These are phyloP conservation scores for Semnornis frantzii DNA, from an alignment of 2,113 vertebrate species.

Conservation along the genomic window DNA sequence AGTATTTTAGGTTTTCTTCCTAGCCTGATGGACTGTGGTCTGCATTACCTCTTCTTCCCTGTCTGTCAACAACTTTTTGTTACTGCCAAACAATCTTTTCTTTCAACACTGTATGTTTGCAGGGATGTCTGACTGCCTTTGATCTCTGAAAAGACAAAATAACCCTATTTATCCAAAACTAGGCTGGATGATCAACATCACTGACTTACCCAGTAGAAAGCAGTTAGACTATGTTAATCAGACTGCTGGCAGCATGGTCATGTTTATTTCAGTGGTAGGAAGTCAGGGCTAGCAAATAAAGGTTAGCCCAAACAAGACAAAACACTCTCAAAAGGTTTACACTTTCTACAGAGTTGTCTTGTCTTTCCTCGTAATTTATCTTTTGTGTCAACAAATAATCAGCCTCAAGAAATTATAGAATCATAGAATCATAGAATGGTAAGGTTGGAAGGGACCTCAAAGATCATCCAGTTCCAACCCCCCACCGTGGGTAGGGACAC, in stretches of 20 bases:
- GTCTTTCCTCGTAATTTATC: neutral
- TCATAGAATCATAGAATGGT: too few relatives aligned
- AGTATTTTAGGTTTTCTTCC: neutral
- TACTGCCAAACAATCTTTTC: neutral
- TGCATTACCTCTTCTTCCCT: neutral
- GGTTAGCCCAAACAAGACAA: neutral
- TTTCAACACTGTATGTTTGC: neutral
- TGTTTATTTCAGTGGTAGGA: neutral
- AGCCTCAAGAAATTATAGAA: neutral
- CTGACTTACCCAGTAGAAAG: neutral
- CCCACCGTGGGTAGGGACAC: too few relatives aligned
- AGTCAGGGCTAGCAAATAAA: neutral
- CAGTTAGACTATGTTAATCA: neutral
- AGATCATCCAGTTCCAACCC: too few relatives aligned
- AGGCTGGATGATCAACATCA: neutral
- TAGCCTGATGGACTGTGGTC: neutral
- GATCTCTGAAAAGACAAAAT: neutral
- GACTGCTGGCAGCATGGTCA: neutral
- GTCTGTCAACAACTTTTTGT: neutral
- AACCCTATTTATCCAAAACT: neutral
- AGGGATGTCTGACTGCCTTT: neutral
- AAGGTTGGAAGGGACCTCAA: too few relatives aligned
- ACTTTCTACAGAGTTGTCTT: neutral
- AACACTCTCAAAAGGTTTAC: neutral
- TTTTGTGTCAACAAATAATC: neutral